Base-by-base conservation (phyloP, 2,113 vertebrate species). In the Silurus glanis region DNA sequence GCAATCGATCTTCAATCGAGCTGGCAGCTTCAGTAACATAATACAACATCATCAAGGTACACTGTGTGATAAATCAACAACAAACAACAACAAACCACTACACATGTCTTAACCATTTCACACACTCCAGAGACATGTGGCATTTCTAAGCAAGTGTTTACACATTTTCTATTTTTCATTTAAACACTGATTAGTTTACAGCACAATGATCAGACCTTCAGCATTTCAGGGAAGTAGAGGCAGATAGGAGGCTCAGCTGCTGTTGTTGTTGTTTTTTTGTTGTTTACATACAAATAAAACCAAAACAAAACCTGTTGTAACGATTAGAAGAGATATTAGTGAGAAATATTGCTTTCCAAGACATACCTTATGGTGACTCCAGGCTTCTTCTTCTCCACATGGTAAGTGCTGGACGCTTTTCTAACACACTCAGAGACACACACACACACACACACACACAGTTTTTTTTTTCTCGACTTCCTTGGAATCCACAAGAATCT, bases 341-440 rank as follows among this genome's bases (percentile, higher is more conserved):
- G 10, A 61, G 37, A 74, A 85, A 17, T 14, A 47, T 8, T 45
- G 19, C 12, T 56, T 78, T 3, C 8, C 55, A 1, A 78, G 9
- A 23, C 55, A 25, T 86, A 88, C 87, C 87, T 88, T 88, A 80
- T 28, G 23, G 37, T 58, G 79, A 58, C 67, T 66, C 80, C 16
- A 12, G 62, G 53, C 59, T 81, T 80, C 58, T 66, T 25, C 28
- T 66, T 25, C 28, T 84, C 53, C 56, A 78, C 83, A 86, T 86
- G 74, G 61, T 79, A 88, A 21, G 51, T 23, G 25, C 64, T 21
- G 66, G 21, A 53, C 23, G 25, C 4, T 25, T 76, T 3, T 23
- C 3, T 8, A 7, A 82, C 59, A 66, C 10, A 51, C 80, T 53
- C 72, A n/a, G n/a, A n/a, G n/a, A 75, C 45, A 74, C 71, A 23